Base-by-base conservation (phyloP, 53 echinoderm and acorn worm genomes). In the Crossaster papposus region DNA sequence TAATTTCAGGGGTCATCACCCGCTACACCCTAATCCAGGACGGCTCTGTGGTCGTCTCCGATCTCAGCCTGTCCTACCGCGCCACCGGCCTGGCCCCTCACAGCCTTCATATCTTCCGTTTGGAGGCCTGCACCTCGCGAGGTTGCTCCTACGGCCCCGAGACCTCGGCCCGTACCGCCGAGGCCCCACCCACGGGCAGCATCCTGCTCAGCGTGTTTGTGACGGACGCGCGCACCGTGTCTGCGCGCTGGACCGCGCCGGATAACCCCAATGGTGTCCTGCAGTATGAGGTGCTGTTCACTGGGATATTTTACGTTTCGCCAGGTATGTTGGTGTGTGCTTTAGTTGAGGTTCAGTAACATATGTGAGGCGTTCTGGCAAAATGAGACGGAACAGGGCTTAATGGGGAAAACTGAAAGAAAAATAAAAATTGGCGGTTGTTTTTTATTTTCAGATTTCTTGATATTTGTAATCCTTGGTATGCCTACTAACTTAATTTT, bases 91-190 rank as follows among this genome's bases (percentile, higher is more conserved):
- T 93, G 53, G 58, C 80, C 26, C 94, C 94, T 2, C 79, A 87
- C 87, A 94, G 94, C 79, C 91, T 91, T 22, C 94, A 94, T 70
- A 62, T 82, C 63, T 94, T 91, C 72, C 94, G 94, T 73, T 64
- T 93, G 26, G 89, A 94, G 53, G 94, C 94, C 30, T 94, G 94
- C 29, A 94, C 94, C n/a, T 68, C 77, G 1, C 63, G 70, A 30
- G 94, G 94, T n/a, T 94, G 94, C 62, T 88, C 94, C 62, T 88
- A 82, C 28, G 94, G 94, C 15, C 94, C 94, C 10, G 91, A 88
- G 79, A 83, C 83, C 72, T 36, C 68, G 6, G 91, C 89, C 26
- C 94, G 94, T 77, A 94, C 94, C 8, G 83, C 80, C 37, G 94
- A 94, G 64, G 91, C 91, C 5, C 55, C 94, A 15, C 94, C 94